phyloP scores from a whole-genome alignment of 2,888 invertebrate genomes.

The Lasius fuliginosus region DNA sequence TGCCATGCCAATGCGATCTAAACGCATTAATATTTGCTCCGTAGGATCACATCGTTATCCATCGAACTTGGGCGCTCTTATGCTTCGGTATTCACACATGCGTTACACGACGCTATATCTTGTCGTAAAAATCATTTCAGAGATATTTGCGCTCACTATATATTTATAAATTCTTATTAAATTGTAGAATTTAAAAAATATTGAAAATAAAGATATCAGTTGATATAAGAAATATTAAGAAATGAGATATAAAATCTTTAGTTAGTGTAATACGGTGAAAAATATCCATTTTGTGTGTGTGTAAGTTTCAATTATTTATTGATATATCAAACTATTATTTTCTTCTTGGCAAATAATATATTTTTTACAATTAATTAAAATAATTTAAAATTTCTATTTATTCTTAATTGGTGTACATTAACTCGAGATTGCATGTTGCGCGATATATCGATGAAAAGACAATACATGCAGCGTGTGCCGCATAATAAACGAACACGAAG shows the following conservation, averaged over 20 bases:
- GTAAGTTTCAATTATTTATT: not conserved
- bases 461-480: not conserved
- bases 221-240: not conserved
- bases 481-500: slow-evolving; percentile 42
- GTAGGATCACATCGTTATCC: slow-evolving; percentile 48
- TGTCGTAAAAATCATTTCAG: not conserved
- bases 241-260: not conserved
- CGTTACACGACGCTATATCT: not conserved
- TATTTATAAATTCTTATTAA: not conserved
- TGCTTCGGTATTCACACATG: slow-evolving; percentile 10
- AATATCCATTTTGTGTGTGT: not conserved
- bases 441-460: slow-evolving; percentile 31
- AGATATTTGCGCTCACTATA: not conserved
- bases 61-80: slow-evolving; percentile 33
- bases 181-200: not conserved
- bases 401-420: not conserved
- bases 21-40: slow-evolving; percentile 55
- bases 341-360: not conserved
- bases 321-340: not conserved
- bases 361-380: not conserved
- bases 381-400: slow-evolving; percentile 1
- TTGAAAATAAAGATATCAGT: not conserved
- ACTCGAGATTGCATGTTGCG: slow-evolving; percentile 21
- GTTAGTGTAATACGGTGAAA: not conserved
- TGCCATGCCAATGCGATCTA: slow-evolving; percentile 50